Conservation (phyloP, 2,113 vertebrate genomes). For the Zosterops lateralis region DNA sequence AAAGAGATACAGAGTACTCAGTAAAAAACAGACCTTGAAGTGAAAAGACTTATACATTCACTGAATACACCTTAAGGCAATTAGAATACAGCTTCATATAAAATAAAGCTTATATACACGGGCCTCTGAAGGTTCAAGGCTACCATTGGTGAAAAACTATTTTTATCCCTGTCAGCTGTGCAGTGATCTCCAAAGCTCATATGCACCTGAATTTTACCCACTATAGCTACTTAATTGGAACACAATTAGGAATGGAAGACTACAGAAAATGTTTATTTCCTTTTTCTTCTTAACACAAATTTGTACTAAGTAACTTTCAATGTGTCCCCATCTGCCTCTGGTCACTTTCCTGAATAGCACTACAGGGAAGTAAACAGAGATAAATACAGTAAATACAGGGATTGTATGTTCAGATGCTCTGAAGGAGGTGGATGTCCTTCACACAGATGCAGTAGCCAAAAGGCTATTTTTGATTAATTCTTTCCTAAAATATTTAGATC, state of each 20-base stretch:
- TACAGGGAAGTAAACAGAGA: not conserved
- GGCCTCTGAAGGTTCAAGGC: not conserved
- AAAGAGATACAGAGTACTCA: not conserved
- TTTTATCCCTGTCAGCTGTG: not conserved
- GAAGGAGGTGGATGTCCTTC: not conserved
- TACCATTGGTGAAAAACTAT: not conserved
- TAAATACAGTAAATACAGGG: not conserved
- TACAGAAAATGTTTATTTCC: not conserved
- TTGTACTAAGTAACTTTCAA: not conserved
- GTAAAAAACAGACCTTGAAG: not conserved
- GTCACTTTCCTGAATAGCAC: not conserved
- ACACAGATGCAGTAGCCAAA: not conserved
- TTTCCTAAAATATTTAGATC: not conserved
- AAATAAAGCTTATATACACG: not conserved
- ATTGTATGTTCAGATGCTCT: not conserved
- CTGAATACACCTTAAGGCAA: not conserved
- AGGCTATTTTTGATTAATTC: not conserved
- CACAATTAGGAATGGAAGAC: not conserved
- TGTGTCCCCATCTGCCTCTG: rapidly evolving
- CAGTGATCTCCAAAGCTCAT: not conserved
- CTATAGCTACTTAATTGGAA: not conserved
- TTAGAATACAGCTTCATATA: not conserved
- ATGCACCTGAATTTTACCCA: not conserved
- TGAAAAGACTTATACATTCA: not conserved
- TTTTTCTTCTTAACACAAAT: not conserved